Conservation (phyloP, 2,113 vertebrate species). For the Dicaeum eximium region DNA sequence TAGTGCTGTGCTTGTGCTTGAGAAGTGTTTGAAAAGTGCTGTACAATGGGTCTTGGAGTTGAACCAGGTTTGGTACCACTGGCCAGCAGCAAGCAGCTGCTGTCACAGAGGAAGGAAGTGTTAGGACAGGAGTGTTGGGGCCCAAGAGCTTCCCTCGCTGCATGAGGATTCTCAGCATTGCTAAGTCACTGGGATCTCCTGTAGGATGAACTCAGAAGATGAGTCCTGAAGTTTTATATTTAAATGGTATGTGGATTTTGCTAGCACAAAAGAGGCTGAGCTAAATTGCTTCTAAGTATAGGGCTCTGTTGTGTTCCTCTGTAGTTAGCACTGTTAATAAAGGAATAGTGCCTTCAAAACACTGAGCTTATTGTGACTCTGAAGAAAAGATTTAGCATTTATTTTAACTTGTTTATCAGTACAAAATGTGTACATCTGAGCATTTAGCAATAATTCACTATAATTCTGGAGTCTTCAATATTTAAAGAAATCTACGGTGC, state of each 20-base stretch:
- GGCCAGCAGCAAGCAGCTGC: background rate
- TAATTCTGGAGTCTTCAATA: background rate
- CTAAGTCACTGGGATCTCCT: background rate
- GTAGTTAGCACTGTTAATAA: conserved; percentile 7
- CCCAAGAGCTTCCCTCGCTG: background rate
- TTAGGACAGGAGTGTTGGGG: background rate
- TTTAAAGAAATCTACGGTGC: conserved; percentile 23
- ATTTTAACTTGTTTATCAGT: background rate
- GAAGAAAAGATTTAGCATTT: background rate
- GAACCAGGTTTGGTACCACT: background rate
- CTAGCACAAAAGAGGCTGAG: background rate
- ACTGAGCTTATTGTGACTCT: background rate
- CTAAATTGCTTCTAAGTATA: conserved; percentile 31
- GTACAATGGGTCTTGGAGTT: background rate
- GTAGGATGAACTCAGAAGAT: background rate
- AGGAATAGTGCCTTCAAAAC: background rate
- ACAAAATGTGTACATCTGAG: background rate
- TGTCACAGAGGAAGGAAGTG: background rate
- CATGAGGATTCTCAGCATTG: background rate
- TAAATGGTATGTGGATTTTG: background rate
- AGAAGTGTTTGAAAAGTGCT: background rate
- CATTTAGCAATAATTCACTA: background rate
- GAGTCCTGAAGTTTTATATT: background rate
- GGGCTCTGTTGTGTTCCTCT: background rate
- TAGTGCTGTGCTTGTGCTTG: background rate